Conservation (phyloP, 2,113 vertebrate genomes). For the Prochilodus magdalenae region DNA sequence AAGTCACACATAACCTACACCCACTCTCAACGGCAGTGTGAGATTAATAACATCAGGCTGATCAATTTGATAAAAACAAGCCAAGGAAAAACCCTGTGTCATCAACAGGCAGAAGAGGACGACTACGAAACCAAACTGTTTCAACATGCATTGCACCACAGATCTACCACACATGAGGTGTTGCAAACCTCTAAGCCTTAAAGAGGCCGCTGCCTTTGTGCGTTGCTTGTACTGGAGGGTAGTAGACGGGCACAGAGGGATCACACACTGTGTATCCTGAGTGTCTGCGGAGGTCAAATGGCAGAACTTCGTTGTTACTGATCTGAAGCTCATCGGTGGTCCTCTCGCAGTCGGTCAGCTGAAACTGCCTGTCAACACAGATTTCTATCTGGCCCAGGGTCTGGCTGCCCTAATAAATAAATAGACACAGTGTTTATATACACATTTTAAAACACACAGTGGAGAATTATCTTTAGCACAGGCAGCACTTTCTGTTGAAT, state of each 20-base stretch:
- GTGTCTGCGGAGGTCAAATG: not conserved
- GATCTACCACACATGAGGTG: not conserved
- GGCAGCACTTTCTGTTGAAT: not conserved
- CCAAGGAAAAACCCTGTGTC: not conserved
- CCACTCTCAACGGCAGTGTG: not conserved
- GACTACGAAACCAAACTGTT: not conserved
- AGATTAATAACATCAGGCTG: not conserved
- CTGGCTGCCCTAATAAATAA: slow-evolving; percentile 53
- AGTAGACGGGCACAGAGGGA: slow-evolving; percentile 46
- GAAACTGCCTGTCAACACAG: slow-evolving; percentile 59
- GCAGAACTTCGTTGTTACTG: slow-evolving; percentile 15
- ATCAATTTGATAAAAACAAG: not conserved
- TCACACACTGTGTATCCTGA: slow-evolving; percentile 55
- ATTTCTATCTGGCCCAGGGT: slow-evolving; percentile 65
- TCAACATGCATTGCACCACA: not conserved
- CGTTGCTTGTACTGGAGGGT: slow-evolving; percentile 42
- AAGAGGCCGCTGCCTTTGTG: not conserved
- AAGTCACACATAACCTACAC: not conserved
- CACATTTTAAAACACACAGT: too few species aligned
- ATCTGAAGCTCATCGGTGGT: not conserved
- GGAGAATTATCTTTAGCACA: not conserved
- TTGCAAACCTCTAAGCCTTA: not conserved
- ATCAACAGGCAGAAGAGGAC: not conserved
- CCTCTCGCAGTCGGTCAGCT: slow-evolving; percentile 53
- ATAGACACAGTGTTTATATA: not conserved